Conservation (phyloP, 2,888 invertebrate genomes). For the Drosophila phalerata region DNA sequence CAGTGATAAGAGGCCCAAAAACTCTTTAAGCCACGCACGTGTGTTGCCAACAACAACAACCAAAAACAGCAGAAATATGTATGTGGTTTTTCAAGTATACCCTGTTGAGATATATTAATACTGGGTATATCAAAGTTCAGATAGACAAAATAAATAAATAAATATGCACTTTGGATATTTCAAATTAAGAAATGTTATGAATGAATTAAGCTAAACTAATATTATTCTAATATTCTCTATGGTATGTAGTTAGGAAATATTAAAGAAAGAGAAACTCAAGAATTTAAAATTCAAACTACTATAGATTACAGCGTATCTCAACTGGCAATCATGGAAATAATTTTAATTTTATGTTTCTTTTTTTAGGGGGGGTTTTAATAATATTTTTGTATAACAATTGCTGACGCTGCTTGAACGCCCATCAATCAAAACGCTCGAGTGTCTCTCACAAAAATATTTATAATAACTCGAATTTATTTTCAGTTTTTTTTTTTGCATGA, state of each 20-base stretch:
- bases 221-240: neutral
- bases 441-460: conserved; percentile 74
- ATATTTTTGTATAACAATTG: conserved; percentile 59
- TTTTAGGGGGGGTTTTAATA: neutral
- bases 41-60: conserved; percentile 42
- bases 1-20: conserved; percentile 57
- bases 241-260: neutral
- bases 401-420: conserved; percentile 65
- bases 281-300: neutral
- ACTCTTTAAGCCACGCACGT: conserved; percentile 59
- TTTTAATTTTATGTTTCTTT: neutral
- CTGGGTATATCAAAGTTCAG: neutral
- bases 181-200: neutral
- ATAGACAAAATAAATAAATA: neutral
- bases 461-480: conserved; percentile 62
- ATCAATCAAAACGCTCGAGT: conserved; percentile 73
- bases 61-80: conserved; percentile 15
- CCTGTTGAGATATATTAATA: neutral
- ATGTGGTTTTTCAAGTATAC: conserved; percentile 22
- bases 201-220: neutral
- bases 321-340: neutral
- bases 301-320: conserved; percentile 26
- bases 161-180: neutral
- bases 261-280: neutral
- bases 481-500: conserved; percentile 52